These are phyloP conservation scores for Heliothis peltigera DNA, from an alignment of 2,888 invertebrate genomes.

Conservation along the genomic window DNA sequence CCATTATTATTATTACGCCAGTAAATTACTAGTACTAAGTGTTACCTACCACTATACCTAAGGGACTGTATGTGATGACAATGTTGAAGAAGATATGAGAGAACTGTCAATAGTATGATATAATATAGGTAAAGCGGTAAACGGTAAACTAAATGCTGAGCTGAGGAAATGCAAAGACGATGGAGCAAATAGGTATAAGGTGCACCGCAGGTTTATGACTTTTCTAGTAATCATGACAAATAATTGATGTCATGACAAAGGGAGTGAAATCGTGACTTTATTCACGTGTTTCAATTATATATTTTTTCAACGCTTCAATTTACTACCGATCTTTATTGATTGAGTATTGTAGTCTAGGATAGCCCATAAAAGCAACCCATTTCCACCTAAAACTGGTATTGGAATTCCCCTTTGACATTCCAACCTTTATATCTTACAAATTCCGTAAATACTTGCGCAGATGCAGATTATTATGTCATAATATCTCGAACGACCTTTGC, in stretches of 20 bases:
- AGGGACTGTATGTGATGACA: too few species aligned
- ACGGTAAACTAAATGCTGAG: too few species aligned
- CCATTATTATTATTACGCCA: too few species aligned
- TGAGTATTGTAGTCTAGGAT: too few species aligned
- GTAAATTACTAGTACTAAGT: too few species aligned
- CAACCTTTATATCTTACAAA: constrained; percentile 15
- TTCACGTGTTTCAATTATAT: constrained; percentile 3
- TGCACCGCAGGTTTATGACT: not conserved
- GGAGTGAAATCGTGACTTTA: not conserved
- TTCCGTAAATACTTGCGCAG: not conserved
- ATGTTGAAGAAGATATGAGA: too few species aligned
- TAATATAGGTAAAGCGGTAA: too few species aligned
- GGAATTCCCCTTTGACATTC: constrained; percentile 15
- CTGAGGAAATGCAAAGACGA: too few species aligned
- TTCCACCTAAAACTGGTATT: not conserved
- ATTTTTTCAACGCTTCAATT: too few species aligned
- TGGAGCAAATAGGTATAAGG: not conserved
- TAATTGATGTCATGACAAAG: constrained; percentile 10
- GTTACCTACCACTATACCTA: too few species aligned
- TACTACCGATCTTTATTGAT: too few species aligned
- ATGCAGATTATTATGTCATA: constrained; percentile 27
- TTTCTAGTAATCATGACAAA: not conserved
- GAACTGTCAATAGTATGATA: too few species aligned
- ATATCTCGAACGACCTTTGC: constrained; percentile 22
- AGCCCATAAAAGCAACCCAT: not conserved